Evolutionary conservation across 1,140 invertebrate species (phyloP).

Genomic region (Drosophila orosa): DNA sequence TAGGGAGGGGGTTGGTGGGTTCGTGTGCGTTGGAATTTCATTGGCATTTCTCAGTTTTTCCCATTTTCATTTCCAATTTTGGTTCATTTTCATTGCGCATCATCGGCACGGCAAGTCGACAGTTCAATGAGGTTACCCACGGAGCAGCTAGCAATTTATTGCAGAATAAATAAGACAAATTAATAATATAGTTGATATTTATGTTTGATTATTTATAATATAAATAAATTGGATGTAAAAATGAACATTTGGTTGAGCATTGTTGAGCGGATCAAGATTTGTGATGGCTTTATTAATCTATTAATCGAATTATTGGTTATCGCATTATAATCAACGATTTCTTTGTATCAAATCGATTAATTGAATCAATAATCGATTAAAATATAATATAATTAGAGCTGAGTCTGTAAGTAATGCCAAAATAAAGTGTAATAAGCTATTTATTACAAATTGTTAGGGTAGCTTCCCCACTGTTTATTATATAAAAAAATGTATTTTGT

Average conservation of each 20-base stretch:
- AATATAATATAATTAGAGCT: no score
- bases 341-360: neutral
- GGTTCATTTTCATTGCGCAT: slow-evolving; percentile 37
- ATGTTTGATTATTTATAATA: neutral
- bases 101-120: slow-evolving; percentile 13
- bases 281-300: neutral
- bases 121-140: slow-evolving; percentile 16
- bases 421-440: no score
- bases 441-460: neutral
- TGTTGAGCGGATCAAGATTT: neutral
- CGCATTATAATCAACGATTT: neutral
- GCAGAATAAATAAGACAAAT: neutral
- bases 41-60: slow-evolving; percentile 60
- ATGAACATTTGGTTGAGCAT: neutral
- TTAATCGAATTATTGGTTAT: neutral
- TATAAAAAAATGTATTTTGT: no score
- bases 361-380: neutral
- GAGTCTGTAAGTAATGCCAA: neutral
- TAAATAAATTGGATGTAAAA: neutral
- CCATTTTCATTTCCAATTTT: slow-evolving; percentile 60
- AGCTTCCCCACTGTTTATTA: neutral
- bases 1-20: neutral
- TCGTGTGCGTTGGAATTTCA: slow-evolving; percentile 67
- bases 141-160: neutral
- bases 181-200: neutral